Evolutionary conservation across 2,888 invertebrate genomes (phyloP).

Genomic region (Sipha maydis): DNA sequence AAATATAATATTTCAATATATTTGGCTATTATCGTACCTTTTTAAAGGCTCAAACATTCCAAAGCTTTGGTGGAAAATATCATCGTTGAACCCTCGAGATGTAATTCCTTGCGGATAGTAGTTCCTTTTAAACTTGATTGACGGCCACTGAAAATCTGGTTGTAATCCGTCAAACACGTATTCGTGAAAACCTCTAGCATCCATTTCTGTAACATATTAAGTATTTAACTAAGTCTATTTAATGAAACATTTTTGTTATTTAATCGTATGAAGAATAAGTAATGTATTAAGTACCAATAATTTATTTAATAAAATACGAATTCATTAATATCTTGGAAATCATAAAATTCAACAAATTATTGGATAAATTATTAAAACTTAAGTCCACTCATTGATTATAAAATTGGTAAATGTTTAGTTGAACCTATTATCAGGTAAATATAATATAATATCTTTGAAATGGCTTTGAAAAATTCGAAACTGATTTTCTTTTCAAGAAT

Average conservation of each 20-base stretch:
- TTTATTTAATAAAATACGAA: no score
- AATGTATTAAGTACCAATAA: no score
- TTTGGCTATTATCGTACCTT: conserved; percentile 26
- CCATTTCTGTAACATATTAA: conserved; percentile 45
- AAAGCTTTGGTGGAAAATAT: conserved; percentile 59
- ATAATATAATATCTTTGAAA: neutral
- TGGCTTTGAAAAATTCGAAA: neutral
- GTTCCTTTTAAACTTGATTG: conserved; percentile 56
- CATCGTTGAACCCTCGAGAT: conserved; percentile 56
- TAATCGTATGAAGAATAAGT: neutral
- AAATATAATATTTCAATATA: neutral
- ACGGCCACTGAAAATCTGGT: conserved; percentile 59
- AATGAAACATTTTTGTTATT: neutral
- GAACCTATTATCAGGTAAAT: neutral
- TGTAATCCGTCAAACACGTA: conserved; percentile 57
- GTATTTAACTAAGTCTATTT: neutral
- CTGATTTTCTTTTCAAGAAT: neutral
- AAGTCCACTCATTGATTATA: no score
- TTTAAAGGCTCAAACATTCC: conserved; percentile 55
- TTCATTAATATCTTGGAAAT: no score
- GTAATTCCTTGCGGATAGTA: conserved; percentile 59
- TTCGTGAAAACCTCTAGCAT: conserved; percentile 60
- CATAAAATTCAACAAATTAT: no score
- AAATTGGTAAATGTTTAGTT: no score
- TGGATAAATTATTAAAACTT: no score